Conservation (phyloP, 1,140 invertebrate species). For the Drosophila tsacasi region DNA sequence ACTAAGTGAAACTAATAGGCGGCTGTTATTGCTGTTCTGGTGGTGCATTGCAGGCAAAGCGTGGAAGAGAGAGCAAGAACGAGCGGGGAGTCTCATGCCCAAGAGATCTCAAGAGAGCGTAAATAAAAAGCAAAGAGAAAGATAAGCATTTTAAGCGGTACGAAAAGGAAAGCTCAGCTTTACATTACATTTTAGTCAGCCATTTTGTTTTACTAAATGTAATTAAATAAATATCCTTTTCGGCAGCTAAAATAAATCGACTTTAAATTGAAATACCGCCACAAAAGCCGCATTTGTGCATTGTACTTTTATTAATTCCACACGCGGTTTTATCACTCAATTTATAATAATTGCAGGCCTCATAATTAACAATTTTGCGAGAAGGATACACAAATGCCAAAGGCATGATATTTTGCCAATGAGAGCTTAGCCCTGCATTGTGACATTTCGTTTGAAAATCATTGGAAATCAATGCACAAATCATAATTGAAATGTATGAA, state of each 20-base stretch:
- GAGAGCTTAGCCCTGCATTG: conserved; percentile 10
- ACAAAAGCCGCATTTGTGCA: conserved; percentile 24
- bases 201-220: not conserved
- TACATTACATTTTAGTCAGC: too few species aligned
- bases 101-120: not conserved
- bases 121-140: not conserved
- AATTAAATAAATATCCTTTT: not conserved
- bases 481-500: conserved; percentile 43
- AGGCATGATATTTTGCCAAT: conserved; percentile 6
- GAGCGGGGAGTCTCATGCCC: not conserved
- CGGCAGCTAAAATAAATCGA: not conserved
- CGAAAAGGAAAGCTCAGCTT: not conserved
- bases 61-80: not conserved
- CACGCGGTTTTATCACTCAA: conserved; percentile 56
- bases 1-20: not conserved
- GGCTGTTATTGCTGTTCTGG: not conserved
- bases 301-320: conserved; percentile 38
- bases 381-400: conserved; percentile 18
- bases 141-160: not conserved
- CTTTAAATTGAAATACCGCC: conserved; percentile 3
- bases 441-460: conserved; percentile 12
- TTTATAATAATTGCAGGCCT: conserved; percentile 46
- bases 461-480: conserved; percentile 27
- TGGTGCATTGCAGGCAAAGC: not conserved
- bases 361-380: conserved; percentile 47